These are phyloP conservation scores for Tenthredo amoena DNA, from an alignment of 2,888 invertebrate genomes.

Conservation along the genomic window DNA sequence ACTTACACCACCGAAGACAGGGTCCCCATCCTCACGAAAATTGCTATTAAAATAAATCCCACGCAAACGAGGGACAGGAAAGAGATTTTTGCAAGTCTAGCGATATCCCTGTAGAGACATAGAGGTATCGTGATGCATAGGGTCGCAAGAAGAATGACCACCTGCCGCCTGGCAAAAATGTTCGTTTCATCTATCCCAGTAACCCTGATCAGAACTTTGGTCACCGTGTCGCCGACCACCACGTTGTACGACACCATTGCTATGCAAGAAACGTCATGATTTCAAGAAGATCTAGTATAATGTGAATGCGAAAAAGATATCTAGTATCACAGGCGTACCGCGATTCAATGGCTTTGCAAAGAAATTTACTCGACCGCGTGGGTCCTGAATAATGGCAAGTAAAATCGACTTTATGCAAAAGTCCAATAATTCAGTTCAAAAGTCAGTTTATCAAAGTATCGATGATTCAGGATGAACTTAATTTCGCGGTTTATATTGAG, in stretches of 20 bases:
- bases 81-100: conserved; percentile 85
- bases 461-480: not conserved
- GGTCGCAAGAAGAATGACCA: conserved; percentile 87
- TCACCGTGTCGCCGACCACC: conserved; percentile 91
- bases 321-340: not conserved
- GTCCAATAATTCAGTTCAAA: not conserved
- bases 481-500: not conserved
- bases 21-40: conserved; percentile 82
- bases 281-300: not conserved
- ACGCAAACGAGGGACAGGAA: conserved; percentile 86
- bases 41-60: conserved; percentile 85
- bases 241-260: conserved; percentile 95
- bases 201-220: conserved; percentile 88
- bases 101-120: conserved; percentile 89
- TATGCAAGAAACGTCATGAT: conserved; percentile 75
- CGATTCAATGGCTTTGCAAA: not conserved
- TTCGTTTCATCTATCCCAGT: conserved; percentile 81
- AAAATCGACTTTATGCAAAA: not conserved
- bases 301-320: not conserved
- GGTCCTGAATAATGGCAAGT: not conserved
- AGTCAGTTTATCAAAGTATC: not conserved
- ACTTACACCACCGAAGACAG: conserved; percentile 84
- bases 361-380: not conserved
- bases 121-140: conserved; percentile 88
- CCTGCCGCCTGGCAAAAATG: conserved; percentile 83